Conservation (phyloP, 2,797 vertebrate species). For the Dermochelys coriacea region DNA sequence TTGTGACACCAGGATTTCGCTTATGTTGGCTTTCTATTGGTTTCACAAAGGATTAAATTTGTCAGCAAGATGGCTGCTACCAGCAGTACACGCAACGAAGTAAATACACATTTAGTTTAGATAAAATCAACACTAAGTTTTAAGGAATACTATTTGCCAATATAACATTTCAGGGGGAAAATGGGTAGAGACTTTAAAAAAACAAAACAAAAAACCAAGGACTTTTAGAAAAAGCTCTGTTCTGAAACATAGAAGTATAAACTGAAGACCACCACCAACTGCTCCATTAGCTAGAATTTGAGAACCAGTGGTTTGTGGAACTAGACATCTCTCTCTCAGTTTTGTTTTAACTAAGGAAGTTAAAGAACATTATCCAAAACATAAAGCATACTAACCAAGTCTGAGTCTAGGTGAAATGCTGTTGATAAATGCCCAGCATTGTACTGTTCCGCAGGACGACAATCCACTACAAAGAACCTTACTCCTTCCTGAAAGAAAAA, state of each 20-base stretch:
- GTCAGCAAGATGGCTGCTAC: neutral
- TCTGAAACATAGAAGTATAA: neutral
- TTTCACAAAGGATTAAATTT: neutral
- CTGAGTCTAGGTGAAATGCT: slow-evolving; percentile 98
- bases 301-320: neutral
- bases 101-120: neutral
- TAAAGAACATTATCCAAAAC: slow-evolving; percentile 3
- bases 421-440: slow-evolving; percentile 98
- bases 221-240: neutral
- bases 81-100: neutral
- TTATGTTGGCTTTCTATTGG: neutral
- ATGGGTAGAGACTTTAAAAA: neutral
- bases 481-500: slow-evolving; percentile 90
- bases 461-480: slow-evolving; percentile 98
- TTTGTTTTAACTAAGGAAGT: neutral
- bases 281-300: neutral
- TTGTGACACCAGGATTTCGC: neutral
- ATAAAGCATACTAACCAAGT: slow-evolving; percentile 88
- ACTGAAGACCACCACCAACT: neutral
- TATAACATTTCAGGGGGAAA: neutral
- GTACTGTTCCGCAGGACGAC: slow-evolving; percentile 98
- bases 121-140: neutral
- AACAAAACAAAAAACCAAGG: neutral
- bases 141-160: neutral
- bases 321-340: neutral